Evolutionary conservation across 2,888 invertebrate genomes (phyloP).

Genomic region (Pristionchus japonicus): DNA sequence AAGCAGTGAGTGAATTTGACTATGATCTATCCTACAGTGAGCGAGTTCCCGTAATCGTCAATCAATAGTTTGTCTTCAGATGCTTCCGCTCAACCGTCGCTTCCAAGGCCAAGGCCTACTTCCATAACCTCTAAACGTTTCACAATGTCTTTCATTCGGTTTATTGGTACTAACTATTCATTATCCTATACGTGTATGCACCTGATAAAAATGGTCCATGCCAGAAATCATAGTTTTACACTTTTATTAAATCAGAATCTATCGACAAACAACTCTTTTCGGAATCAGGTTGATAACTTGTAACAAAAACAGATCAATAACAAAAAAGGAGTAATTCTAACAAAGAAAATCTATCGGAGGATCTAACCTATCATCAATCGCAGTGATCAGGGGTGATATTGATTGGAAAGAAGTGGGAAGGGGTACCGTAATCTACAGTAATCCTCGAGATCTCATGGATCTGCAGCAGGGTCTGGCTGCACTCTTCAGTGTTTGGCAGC

Average conservation of each 20-base stretch:
- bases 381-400: not conserved
- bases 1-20: not conserved
- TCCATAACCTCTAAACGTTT: not conserved
- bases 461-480: not conserved
- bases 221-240: not conserved
- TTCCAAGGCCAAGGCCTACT: constrained; percentile 33
- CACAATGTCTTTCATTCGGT: not conserved
- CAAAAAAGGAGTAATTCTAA: not conserved
- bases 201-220: not conserved
- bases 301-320: constrained; percentile 41
- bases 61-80: not conserved
- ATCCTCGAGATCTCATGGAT: constrained; percentile 13
- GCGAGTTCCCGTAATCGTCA: not conserved
- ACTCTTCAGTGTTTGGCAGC: not conserved
- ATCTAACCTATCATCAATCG: constrained; percentile 2
- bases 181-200: not conserved
- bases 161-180: not conserved
- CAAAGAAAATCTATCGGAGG: not conserved
- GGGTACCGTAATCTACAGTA: constrained; percentile 21
- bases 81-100: constrained; percentile 37
- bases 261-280: not conserved
- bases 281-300: constrained; percentile 27
- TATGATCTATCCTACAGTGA: too few relatives aligned
- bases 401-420: not conserved
- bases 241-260: not conserved